phyloP scores from a whole-genome alignment of 2,113 vertebrate genomes.

The Labrus mixtus region DNA sequence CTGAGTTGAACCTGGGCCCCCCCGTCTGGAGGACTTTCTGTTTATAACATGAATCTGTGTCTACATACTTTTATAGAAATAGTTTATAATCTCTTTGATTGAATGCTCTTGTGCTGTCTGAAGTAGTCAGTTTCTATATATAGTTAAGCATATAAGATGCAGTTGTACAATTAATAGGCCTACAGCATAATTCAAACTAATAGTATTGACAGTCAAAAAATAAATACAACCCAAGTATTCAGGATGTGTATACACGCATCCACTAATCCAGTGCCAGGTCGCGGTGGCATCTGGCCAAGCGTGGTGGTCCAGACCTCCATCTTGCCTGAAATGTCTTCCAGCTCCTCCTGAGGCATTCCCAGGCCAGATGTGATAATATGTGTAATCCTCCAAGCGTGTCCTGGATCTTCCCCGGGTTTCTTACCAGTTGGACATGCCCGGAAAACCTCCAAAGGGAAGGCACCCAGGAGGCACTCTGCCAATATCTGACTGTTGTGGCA shows the following conservation, averaged over 20 bases:
- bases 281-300: not conserved
- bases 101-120: too few species aligned
- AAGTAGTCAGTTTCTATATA: not conserved
- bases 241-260: not conserved
- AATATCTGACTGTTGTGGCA: not conserved
- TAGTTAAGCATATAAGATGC: not conserved
- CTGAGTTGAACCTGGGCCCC: too few species aligned
- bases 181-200: not conserved
- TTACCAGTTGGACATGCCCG: not conserved
- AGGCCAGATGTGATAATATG: slow-evolving; percentile 2
- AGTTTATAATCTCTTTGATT: too few species aligned
- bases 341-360: not conserved
- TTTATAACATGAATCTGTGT: too few species aligned
- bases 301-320: not conserved
- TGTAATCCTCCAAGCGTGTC: not conserved
- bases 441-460: not conserved
- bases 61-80: too few species aligned
- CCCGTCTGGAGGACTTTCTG: too few species aligned
- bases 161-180: not conserved
- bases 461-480: not conserved
- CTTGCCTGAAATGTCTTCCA: not conserved
- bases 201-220: not conserved
- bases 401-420: not conserved
- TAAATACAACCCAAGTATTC: not conserved
- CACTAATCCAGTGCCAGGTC: not conserved